Base-by-base conservation (phyloP, 92 coral and sea anemone species). In the Blastomussa wellsi region DNA sequence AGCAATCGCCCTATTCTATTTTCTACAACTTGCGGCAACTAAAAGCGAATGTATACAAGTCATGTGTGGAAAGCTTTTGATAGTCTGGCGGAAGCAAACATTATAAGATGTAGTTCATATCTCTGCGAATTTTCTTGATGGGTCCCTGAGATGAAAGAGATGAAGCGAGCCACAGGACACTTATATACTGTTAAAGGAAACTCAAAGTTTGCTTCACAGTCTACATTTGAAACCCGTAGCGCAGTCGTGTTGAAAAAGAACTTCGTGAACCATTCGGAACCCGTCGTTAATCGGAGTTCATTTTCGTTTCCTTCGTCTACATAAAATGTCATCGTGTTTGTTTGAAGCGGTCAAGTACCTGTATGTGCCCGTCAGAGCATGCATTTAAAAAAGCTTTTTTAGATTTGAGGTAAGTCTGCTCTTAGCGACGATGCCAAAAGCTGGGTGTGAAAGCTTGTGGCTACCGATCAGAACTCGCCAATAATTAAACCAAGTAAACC, bases 391-490 rank as follows among this genome's bases (percentile, higher is more conserved):
- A 68, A 33, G 42, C 24, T 35, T 15, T 57, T 13, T 28, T 26
- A 62, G 68, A 53, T 20, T 77, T 35, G 36, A 39, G 28, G 10
- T 41, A 52, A 35, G 24, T 38, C 22, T 39, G 35, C 53, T 55
- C 44, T 24, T 3, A 59, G 72, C 42, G 67, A 51, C 19, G 67
- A 19, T 19, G 66, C 72, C 3, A 20, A 59, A 24, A 20, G 55
- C 59, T 29, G 77, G 3, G 72, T 9, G 72, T 67, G 74, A 35
- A 51, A 36, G 26, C 85, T 67, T 71, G n/a, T n/a, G 36, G 37
- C 48, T 35, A 52, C 69, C 77, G 24, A 19, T 22, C 37, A 82
- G 17, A 71, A 72, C 52, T 71, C 51, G 70, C 78, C 70, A 13
- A 53, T 33, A 24, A 71, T 49, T 22, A 68, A 36, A 71, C 48